Base-by-base conservation (phyloP, 2,888 invertebrate species). In the Sussaba pulchella region DNA sequence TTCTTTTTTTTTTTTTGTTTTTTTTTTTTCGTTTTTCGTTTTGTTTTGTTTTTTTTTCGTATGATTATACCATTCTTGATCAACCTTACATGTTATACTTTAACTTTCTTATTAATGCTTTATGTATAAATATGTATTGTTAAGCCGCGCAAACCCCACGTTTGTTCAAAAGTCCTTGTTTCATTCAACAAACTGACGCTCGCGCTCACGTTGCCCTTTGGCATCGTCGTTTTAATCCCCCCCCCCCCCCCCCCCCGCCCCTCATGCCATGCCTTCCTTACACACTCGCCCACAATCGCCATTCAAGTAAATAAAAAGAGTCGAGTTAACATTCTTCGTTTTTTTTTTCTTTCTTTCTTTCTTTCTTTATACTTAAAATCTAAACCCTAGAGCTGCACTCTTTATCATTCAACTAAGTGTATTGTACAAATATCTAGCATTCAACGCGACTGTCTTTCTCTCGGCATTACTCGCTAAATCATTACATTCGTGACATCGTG, bases 341-440 rank as follows among this genome's bases (percentile, higher is more conserved):
- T 59, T 79, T 54, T 78, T 84, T 80, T 76, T 64, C 45, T 41
- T 64, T 59, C 63, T 52, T 14, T 66, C 63, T 61, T 71, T 66
- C 41, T 73, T 64, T 70, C 77, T 54, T 85, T 85, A 86, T 84
- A 88, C 89, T 92, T 91, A 91, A 84, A 88, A 86, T 86, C 89
- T 92, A 92, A 87, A 88, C 83, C 87, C 91, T 92, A 92, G 91
- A 92, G 92, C 92, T 92, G 91, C 92, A 91, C 90, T 89, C 91
- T 89, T 89, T 78, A 90, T 91, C 90, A 89, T 90, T 91, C 91
- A 90, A 87, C 91, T 92, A 92, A 87, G 89, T 89, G 88, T 92
- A 92, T 92, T 91, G 90, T 92, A 92, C 92, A 92, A 92, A 92
- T 91, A 91, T 89, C 91, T 91, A 91, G 87, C 90, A 91, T 91